Evolutionary conservation across 37 sponge, comb jelly and placozoan genomes (phyloP).

Genomic region (Haliclona indistincta): DNA sequence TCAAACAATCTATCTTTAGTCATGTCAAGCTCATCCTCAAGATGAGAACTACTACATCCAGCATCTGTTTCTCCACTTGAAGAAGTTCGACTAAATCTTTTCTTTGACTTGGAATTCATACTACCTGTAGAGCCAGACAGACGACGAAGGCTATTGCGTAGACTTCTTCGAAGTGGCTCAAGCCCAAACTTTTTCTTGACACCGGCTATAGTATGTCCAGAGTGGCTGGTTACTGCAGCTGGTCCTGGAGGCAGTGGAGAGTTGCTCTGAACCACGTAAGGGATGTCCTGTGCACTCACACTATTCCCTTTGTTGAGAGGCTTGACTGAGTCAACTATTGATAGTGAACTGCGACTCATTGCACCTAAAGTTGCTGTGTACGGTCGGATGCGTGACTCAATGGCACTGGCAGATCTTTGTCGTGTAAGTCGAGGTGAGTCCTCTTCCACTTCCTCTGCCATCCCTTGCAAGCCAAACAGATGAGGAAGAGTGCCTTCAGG

Average conservation of each 20-base stretch:
- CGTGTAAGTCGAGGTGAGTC: neutral
- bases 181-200: constrained; percentile 36
- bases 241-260: constrained; percentile 6
- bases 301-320: constrained; percentile 5
- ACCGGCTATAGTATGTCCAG: constrained; percentile 32
- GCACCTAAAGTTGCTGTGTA: neutral
- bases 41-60: neutral
- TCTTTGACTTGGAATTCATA: neutral
- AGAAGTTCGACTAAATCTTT: neutral
- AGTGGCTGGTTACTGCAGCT: neutral
- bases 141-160: neutral
- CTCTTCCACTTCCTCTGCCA: no score
- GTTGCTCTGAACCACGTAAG: neutral
- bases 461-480: no score
- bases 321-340: neutral
- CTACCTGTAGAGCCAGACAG: constrained; percentile 7
- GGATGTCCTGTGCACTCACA: constrained; percentile 41
- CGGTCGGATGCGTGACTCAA: neutral
- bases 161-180: neutral
- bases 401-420: neutral
- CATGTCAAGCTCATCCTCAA: constrained; percentile 44
- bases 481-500: neutral
- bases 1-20: constrained; percentile 28
- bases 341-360: neutral
- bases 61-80: neutral